Conservation (phyloP, 2,113 vertebrate genomes). For the Peromyscus leucopus region DNA sequence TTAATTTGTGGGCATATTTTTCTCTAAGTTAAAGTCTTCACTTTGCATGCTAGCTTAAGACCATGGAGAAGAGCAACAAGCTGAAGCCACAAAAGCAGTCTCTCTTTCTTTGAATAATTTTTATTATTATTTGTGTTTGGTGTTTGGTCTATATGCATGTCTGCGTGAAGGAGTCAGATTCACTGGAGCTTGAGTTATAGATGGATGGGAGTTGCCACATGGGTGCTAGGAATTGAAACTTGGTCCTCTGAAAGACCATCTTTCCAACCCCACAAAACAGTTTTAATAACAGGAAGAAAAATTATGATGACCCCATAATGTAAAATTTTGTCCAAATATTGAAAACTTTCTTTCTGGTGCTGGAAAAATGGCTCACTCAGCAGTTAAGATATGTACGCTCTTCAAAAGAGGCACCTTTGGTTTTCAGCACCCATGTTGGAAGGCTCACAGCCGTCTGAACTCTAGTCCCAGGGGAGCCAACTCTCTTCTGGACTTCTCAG, state of each 20-base stretch:
- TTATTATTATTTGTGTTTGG: background rate
- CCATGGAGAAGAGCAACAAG: background rate
- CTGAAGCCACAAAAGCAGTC: conserved; percentile 41
- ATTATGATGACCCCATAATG: background rate
- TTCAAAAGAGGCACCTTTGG: background rate
- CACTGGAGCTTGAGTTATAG: background rate
- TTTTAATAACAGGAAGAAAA: conserved; percentile 6
- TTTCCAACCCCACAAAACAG: conserved; percentile 1
- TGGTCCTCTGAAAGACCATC: background rate
- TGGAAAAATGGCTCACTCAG: background rate
- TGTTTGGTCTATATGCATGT: background rate
- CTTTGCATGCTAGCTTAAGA: background rate
- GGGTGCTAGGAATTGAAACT: background rate
- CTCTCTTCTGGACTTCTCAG: background rate
- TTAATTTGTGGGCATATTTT: background rate
- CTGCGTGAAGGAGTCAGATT: background rate
- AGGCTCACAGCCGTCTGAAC: background rate
- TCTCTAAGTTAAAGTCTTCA: background rate
- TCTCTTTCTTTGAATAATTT: background rate
- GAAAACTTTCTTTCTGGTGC: background rate
- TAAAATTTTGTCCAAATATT: conserved; percentile 3
- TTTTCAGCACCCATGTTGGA: background rate
- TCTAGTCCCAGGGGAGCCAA: background rate
- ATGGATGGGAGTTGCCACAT: background rate
- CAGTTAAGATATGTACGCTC: background rate